A percentile compares a stretch with the other conserved stretches of the same genome.
Conservation (phyloP, 2,888 invertebrate species). For the Lysandra coridon region DNA sequence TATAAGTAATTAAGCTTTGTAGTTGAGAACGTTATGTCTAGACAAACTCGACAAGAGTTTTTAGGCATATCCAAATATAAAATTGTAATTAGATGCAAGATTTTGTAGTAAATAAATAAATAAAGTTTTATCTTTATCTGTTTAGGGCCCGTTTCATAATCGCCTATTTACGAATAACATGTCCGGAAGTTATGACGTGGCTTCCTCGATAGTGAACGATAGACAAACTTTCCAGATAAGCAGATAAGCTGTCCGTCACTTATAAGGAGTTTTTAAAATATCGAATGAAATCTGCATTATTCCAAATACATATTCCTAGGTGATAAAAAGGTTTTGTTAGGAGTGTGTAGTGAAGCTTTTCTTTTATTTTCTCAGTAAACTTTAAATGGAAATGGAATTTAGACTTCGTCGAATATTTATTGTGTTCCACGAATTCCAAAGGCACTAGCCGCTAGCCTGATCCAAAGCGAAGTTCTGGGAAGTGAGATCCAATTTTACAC, state of each 20-base stretch:
- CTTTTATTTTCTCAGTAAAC: not conserved
- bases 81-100: no score
- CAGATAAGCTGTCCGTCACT: no score
- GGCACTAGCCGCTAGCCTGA: not conserved
- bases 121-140: not conserved
- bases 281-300: no score
- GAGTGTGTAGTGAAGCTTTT: not conserved
- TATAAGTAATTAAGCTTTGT: no score
- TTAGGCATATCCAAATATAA: no score
- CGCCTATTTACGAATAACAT: not conserved
- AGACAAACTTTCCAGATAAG: not conserved
- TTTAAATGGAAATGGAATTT: not conserved
- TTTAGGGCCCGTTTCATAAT: not conserved
- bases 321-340: no score
- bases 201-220: not conserved
- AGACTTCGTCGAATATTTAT: not conserved
- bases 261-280: no score
- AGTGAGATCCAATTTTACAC: slow-evolving; percentile 10
- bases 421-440: not conserved
- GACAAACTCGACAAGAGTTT: no score
- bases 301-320: no score
- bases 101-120: no score
- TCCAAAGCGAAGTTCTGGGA: not conserved
- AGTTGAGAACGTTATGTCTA: no score
- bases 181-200: not conserved